Base-by-base conservation (phyloP, 2,888 invertebrate species). In the Thera britannica region DNA sequence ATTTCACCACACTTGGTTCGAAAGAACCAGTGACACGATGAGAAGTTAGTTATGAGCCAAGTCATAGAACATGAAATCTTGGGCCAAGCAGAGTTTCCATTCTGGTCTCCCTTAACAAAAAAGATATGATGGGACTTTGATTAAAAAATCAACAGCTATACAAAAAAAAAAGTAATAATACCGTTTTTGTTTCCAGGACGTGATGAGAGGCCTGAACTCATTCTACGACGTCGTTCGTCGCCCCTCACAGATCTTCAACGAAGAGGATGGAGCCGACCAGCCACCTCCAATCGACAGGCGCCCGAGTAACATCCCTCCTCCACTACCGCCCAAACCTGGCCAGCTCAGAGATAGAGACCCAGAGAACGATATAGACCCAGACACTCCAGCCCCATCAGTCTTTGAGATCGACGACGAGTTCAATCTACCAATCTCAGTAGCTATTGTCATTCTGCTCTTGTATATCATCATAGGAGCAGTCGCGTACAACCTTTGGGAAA, bases 391-490 rank as follows among this genome's bases (percentile, higher is more conserved):
- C 0, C 95, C 97, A 58, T 96, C 97, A 48, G 94, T 95, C 2
- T 97, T 96, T 77, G 96, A 96, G 83, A 96, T 98, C 63, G 98
- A 97, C 83, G 98, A 99, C 79, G 98, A 99, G 84, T 99, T 99
- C 86, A 98, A 99, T 86, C 90, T 99, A 64, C 99, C 99, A 0
- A 97, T 99, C 48, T 97, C 97, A 0, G 95, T 99, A 0, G 99
- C 99, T 0, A 96, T 98, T 2, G 86, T 96, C 52, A 96, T 99
- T 66, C 94, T 99, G 12, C 88, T 98, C 0, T 86, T 96, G 0
- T 99, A 99, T 89, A 98, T 99, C 56, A 95, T 98, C 68, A 88
- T 97, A 12, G 99, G 99, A 0, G 98, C 98, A 0, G 94, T 96
- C 0, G 95, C 97, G 0, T 99, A 97, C 80, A 95, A 95, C 48